These are phyloP conservation scores for Carollia perspicillata DNA, from an alignment of 2,113 vertebrate species.

Conservation along the genomic window DNA sequence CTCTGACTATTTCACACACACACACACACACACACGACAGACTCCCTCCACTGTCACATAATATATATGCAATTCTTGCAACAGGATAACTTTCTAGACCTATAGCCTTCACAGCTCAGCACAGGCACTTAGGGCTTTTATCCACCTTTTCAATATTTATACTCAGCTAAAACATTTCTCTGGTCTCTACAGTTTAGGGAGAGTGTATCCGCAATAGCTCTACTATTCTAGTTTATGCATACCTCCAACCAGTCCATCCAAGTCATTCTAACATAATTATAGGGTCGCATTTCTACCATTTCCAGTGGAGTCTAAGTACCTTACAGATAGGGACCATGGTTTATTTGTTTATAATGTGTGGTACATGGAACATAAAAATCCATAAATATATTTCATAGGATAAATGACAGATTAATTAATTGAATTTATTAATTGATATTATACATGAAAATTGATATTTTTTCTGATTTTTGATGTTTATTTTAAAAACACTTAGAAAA, in stretches of 20 bases:
- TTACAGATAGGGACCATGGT: not conserved
- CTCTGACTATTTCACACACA: not conserved
- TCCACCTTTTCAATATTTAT: not conserved
- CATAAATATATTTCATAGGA: not conserved
- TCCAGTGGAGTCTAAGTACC: not conserved
- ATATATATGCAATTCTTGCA: not conserved
- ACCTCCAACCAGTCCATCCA: not conserved
- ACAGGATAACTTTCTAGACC: not conserved
- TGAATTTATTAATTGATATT: not conserved
- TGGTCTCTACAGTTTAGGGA: not conserved
- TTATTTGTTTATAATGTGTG: not conserved
- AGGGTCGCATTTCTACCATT: not conserved
- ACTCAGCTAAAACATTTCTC: not conserved
- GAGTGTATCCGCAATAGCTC: not conserved
- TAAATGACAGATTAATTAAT: not conserved
- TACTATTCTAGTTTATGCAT: not conserved
- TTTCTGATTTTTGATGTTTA: not conserved
- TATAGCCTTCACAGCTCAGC: not conserved
- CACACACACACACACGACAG: not conserved
- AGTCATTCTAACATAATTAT: not conserved
- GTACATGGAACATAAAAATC: not conserved
- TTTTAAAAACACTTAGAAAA: slow-evolving; percentile 18
- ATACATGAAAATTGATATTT: not conserved
- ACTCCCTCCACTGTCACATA: not conserved
- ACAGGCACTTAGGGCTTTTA: not conserved